phyloP scores from a whole-genome alignment of 2,888 invertebrate species.

The Ormyrus nitidulus region DNA sequence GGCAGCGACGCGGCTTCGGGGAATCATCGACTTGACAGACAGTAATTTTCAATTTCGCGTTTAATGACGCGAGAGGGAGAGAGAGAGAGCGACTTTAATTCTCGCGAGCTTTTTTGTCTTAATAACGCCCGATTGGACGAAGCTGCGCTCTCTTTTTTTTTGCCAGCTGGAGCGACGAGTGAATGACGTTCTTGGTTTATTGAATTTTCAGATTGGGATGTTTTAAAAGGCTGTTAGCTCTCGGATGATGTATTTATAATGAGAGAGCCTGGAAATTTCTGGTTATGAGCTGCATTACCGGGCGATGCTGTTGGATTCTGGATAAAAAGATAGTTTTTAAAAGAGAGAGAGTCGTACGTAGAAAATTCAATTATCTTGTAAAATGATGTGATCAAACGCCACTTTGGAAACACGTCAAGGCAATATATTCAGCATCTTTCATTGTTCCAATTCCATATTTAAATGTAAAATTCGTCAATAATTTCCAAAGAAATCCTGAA shows the following conservation, averaged over 20 bases:
- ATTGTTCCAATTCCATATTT: too few species aligned
- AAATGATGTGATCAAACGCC: too few species aligned
- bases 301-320: too few species aligned
- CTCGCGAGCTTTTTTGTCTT: not conserved
- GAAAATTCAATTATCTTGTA: too few species aligned
- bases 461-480: too few species aligned
- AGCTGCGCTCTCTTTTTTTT: not conserved
- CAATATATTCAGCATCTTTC: too few species aligned
- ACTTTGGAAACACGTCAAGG: too few species aligned
- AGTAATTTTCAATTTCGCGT: constrained; percentile 44
- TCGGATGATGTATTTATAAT: not conserved
- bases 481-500: too few species aligned
- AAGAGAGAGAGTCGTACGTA: too few species aligned
- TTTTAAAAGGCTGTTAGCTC: not conserved
- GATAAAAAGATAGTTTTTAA: too few species aligned
- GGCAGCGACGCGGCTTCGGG: not conserved
- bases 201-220: not conserved
- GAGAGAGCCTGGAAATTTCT: not conserved
- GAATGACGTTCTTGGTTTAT: constrained; percentile 9
- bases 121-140: not conserved
- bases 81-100: constrained; percentile 6
- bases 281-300: too few species aligned
- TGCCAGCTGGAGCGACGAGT: not conserved
- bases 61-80: constrained; percentile 17
- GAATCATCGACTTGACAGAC: constrained; percentile 27